Percentiles rank a stretch among this genome's conserved stretches.
phyloP scores from a whole-genome alignment of 2,797 vertebrate species.

The Sparidentex hasta region DNA sequence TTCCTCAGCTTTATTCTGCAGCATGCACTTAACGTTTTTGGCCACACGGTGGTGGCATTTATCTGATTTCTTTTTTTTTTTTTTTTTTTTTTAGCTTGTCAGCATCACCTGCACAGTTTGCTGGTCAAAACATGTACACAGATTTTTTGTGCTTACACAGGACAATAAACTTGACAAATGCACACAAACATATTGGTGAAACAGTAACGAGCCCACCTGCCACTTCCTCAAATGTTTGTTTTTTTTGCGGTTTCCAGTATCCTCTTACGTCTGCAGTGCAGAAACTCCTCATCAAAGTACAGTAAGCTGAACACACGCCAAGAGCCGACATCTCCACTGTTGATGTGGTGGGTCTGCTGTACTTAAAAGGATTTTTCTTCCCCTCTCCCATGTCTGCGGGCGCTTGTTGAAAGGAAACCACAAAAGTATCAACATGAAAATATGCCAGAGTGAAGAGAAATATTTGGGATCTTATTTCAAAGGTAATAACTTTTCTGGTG shows the following conservation, averaged over 20 bases:
- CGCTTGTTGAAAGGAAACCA: conserved; percentile 56
- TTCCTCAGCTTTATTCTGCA: not conserved
- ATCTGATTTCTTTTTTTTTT: too few species aligned
- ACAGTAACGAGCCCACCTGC: not conserved
- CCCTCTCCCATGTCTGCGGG: conserved; percentile 16
- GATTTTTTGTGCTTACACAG: not conserved
- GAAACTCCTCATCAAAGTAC: not conserved
- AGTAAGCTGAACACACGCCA: conserved; percentile 4
- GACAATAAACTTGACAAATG: not conserved
- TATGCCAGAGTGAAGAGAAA: conserved; percentile 24
- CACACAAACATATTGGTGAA: not conserved
- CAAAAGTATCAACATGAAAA: conserved; percentile 51
- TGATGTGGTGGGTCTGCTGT: conserved; percentile 26
- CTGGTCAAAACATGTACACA: not conserved
- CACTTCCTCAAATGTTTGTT: not conserved
- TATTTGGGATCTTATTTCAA: conserved; percentile 38
- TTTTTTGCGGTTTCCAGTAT: not conserved
- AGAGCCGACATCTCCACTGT: conserved; percentile 18
- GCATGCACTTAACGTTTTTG: not conserved
- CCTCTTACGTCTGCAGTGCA: conserved; percentile 1
- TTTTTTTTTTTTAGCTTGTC: not conserved
- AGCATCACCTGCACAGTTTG: not conserved
- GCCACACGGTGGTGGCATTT: conserved; percentile 70
- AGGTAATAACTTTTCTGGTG: conserved; percentile 16
- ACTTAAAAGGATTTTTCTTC: conserved; percentile 24